Evolutionary conservation across 2,113 vertebrate species (phyloP), one percentile per base, ranked within the genome.

Genomic region (Brachypteracias leptosomus): DNA sequence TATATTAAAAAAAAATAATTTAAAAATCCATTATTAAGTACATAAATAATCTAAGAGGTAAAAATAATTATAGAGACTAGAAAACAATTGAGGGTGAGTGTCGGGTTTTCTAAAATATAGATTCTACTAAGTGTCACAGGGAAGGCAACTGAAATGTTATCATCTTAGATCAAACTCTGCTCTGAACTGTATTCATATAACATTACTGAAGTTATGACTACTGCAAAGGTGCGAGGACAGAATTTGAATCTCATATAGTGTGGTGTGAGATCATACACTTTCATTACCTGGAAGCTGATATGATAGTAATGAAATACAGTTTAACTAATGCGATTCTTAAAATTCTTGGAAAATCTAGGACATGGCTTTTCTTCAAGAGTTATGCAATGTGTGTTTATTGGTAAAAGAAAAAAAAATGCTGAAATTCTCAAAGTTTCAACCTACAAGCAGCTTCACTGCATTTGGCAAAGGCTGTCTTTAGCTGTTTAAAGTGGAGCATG

Each of bases 361-460:
- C 13, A 24, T 42, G 58, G 6, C 21, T 65, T 75, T 86, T 89
- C 52, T 86, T 81, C 76, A 88, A 54, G 49, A 72, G 26, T 81
- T 84, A 33, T 33, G 40, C 40, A 95, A 86, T 93, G 15, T 94
- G 94, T 96, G 57, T 52, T 65, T 72, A 49, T 47, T 84, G 61
- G 38, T 89, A 59, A 87, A 85, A 89, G 21, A 63, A 31, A 74
- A 66, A 22, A 54, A 11, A 31, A 65, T 65, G 24, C 57, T 92
- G 70, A 94, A 93, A 85, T 90, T 90, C 52, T 84, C 68, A 61
- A 85, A 89, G 62, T 93, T 91, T 94, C 35, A 63, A 71, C 84
- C 38, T 86, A 59, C 72, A 88, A 92, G 79, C 33, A 93, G 66
- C 25, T 85, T 75, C 75, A 68, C 49, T 94, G 26, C 33, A 24